A percentile compares a stretch with the other conserved stretches of the same genome.
Evolutionary conservation across 1,140 invertebrate genomes (phyloP).

Genomic region (Capitella teleta): DNA sequence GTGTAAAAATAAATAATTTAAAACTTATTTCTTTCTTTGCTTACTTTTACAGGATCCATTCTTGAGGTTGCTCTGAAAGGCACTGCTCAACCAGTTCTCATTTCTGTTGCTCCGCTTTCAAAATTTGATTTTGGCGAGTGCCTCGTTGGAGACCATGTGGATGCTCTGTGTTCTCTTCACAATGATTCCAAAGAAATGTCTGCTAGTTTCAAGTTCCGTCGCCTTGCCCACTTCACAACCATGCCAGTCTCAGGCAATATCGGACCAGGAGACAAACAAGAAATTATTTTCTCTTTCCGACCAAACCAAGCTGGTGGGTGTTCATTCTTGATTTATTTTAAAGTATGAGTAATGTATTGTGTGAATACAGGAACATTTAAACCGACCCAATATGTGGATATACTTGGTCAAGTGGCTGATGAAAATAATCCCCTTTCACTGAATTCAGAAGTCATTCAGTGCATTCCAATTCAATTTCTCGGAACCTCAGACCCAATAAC

Average conservation of each 20-base stretch:
- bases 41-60: constrained; percentile 16
- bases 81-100: constrained; percentile 36
- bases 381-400: constrained; percentile 27
- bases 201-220: constrained; percentile 30
- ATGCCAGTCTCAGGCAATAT: constrained; percentile 33
- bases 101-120: constrained; percentile 26
- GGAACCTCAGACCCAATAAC: constrained; percentile 28
- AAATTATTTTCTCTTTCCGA: constrained; percentile 37
- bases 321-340: background rate
- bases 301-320: constrained; percentile 38
- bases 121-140: constrained; percentile 37
- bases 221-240: constrained; percentile 36
- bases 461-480: constrained; percentile 21
- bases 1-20: too few species aligned
- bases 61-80: constrained; percentile 38
- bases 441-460: constrained; percentile 28
- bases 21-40: too few species aligned
- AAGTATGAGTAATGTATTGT: background rate
- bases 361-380: constrained; percentile 29
- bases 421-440: constrained; percentile 23
- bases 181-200: constrained; percentile 34
- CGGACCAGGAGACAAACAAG: constrained; percentile 25
- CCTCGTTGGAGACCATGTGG: constrained; percentile 32
- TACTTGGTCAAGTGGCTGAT: constrained; percentile 34
- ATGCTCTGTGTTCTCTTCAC: constrained; percentile 27